Conservation (phyloP, 2,797 vertebrate species). For the Danionella dracula region DNA sequence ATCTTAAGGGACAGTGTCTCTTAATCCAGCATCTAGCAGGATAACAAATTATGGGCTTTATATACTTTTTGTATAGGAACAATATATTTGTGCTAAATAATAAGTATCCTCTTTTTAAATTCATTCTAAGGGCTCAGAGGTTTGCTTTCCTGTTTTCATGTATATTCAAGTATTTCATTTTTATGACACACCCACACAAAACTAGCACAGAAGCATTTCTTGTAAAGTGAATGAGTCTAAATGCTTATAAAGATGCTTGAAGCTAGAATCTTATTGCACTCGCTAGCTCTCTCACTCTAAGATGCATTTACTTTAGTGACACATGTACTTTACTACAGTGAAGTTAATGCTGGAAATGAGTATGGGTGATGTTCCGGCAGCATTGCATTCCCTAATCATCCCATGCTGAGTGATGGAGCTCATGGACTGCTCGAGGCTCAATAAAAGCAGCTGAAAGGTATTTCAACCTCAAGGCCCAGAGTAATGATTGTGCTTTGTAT, state of each 20-base stretch:
- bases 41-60: no score
- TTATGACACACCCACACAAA: no score
- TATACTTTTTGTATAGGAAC: no score
- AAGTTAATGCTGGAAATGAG: neutral
- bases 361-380: neutral
- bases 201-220: neutral
- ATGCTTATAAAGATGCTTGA: neutral
- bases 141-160: no score
- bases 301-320: neutral
- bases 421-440: slow-evolving; percentile 12
- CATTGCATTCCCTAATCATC: slow-evolving; percentile 20
- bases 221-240: neutral
- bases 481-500: slow-evolving; percentile 32
- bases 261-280: neutral
- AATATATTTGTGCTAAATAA: no score
- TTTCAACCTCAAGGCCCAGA: slow-evolving; percentile 33
- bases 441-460: slow-evolving; percentile 36
- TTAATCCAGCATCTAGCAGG: no score
- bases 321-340: slow-evolving; percentile 3
- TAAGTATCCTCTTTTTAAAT: no score
- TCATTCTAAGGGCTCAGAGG: no score
- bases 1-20: no score
- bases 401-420: slow-evolving; percentile 17
- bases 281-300: neutral
- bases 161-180: no score